phyloP scores from a whole-genome alignment of 1,140 invertebrate species.

The Helicoverpa armigera region DNA sequence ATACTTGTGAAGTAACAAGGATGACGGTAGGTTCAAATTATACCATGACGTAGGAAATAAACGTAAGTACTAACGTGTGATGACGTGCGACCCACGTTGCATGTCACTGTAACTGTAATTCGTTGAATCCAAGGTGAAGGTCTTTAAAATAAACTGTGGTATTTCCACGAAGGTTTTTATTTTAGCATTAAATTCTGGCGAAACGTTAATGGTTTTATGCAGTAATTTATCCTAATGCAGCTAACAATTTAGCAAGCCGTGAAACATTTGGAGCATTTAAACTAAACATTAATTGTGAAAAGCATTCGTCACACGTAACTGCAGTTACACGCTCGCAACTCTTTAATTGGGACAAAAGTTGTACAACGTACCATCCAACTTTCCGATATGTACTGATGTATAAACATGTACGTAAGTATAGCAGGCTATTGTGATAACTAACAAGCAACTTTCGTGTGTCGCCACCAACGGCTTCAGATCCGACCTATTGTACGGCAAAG shows the following conservation, averaged over 20 bases:
- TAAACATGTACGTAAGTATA: neutral
- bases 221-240: neutral
- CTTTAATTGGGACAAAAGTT: slow-evolving; percentile 23
- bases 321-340: neutral
- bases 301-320: too few species aligned
- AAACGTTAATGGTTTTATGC: neutral
- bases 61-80: neutral
- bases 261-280: neutral
- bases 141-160: slow-evolving; percentile 16
- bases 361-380: neutral
- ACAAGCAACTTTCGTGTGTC: slow-evolving; percentile 44
- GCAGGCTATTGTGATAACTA: slow-evolving; percentile 56
- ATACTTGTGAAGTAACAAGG: slow-evolving; percentile 10
- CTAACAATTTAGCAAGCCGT: neutral
- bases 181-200: neutral
- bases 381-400: neutral
- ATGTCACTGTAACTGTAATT: slow-evolving; percentile 23
- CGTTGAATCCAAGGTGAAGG: slow-evolving; percentile 18
- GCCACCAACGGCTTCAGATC: slow-evolving; percentile 53
- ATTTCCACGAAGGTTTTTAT: slow-evolving; percentile 14
- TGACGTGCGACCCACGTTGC: slow-evolving; percentile 7
- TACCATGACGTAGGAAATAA: slow-evolving; percentile 5
- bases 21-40: neutral
- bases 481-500: slow-evolving; percentile 65
- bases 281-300: neutral